Percentiles rank a stretch among this genome's conserved stretches.
Evolutionary conservation across 2,113 vertebrate species (phyloP).

Genomic region (Coryphaenoides rupestris): DNA sequence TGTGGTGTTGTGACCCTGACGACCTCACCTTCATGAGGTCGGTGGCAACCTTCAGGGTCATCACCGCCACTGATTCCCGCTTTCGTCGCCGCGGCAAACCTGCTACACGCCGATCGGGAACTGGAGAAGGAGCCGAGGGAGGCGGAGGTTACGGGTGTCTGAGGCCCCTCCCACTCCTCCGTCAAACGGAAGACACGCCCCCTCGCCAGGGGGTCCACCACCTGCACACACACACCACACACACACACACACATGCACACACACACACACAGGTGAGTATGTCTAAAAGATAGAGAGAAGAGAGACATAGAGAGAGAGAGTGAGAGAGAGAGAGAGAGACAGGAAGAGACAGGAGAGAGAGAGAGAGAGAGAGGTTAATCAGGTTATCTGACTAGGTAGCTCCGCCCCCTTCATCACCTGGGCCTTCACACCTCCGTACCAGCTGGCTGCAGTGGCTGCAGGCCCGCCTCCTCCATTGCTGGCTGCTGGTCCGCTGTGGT

Average conservation of each 20-base stretch:
- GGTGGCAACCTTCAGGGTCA: slow-evolving; percentile 92
- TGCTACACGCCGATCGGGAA: slow-evolving; percentile 88
- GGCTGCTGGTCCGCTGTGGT: slow-evolving; percentile 87
- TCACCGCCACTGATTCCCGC: slow-evolving; percentile 92
- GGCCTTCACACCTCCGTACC: slow-evolving; percentile 91
- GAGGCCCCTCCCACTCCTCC: slow-evolving; percentile 84
- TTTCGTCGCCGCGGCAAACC: slow-evolving; percentile 87
- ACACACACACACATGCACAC: slow-evolving; percentile 14
- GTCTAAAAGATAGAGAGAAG: no score
- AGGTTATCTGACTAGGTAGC: slow-evolving; percentile 92
- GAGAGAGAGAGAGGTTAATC: background rate
- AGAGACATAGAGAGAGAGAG: no score
- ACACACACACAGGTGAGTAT: background rate
- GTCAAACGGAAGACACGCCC: slow-evolving; percentile 90
- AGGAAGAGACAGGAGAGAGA: no score
- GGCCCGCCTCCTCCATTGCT: slow-evolving; percentile 96
- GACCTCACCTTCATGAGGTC: slow-evolving; percentile 85
- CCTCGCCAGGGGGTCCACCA: slow-evolving; percentile 90
- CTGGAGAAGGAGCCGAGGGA: slow-evolving; percentile 97
- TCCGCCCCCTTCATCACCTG: slow-evolving; percentile 95
- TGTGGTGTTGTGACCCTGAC: background rate
- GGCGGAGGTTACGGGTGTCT: slow-evolving; percentile 84
- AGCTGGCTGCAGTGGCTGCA: slow-evolving; percentile 95
- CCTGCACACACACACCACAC: slow-evolving; percentile 66
- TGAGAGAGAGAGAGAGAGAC: no score